A percentile compares a stretch with the other conserved stretches of the same genome.
Evolutionary conservation across 2,113 vertebrate genomes (phyloP).

Genomic region (Ctenodactylus gundi): DNA sequence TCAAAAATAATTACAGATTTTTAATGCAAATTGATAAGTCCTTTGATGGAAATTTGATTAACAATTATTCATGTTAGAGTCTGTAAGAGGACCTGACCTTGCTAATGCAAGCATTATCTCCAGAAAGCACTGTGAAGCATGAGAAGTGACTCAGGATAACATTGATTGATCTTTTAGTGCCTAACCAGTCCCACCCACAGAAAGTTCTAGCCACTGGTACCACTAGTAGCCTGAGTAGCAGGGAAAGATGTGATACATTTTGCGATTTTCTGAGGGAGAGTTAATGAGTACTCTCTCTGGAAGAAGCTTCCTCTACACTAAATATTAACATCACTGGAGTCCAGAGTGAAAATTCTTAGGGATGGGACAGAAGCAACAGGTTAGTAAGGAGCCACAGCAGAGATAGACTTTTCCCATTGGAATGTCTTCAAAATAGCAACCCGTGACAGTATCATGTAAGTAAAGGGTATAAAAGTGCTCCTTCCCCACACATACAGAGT

Average conservation of each 20-base stretch:
- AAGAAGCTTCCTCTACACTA: neutral
- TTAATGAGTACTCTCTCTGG: neutral
- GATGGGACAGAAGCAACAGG: too few relatives aligned
- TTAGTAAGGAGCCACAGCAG: neutral
- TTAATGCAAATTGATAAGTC: neutral
- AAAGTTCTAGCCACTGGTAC: neutral
- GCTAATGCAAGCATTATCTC: too few relatives aligned
- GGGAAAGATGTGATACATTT: neutral
- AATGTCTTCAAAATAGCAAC: neutral
- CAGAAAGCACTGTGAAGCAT: neutral
- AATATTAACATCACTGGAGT: too few relatives aligned
- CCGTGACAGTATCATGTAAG: fast-evolving
- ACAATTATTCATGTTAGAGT: neutral
- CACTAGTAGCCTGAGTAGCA: neutral
- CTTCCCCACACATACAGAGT: neutral
- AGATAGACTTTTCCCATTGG: neutral
- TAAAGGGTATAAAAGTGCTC: neutral
- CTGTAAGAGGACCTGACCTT: neutral
- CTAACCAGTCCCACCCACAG: neutral
- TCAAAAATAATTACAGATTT: too few relatives aligned
- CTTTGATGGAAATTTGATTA: neutral
- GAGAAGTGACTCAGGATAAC: neutral
- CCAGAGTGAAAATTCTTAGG: too few relatives aligned
- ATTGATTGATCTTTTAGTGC: neutral
- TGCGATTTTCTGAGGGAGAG: neutral